These are phyloP conservation scores for Lycodopsis pacificus DNA, from an alignment of 2,797 vertebrate species.

Conservation along the genomic window DNA sequence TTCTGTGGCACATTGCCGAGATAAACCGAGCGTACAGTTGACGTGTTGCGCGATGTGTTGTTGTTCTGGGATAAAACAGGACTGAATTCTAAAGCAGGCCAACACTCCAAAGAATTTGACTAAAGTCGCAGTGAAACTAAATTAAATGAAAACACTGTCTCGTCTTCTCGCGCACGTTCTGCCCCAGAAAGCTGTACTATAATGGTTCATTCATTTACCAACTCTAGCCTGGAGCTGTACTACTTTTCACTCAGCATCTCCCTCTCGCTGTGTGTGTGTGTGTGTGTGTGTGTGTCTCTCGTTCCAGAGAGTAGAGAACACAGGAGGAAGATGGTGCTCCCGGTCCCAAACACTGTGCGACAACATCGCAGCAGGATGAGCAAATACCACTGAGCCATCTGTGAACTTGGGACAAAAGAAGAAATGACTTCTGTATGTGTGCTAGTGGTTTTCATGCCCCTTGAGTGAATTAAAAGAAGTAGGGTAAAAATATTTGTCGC, in stretches of 20 bases:
- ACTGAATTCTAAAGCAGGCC: neutral
- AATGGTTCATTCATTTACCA: conserved; percentile 67
- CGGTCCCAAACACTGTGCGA: conserved; percentile 48
- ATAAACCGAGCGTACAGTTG: neutral
- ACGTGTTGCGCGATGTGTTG: neutral
- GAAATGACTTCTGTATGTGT: neutral
- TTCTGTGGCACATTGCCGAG: neutral
- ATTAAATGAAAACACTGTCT: conserved; percentile 21
- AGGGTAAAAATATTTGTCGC: too few species aligned
- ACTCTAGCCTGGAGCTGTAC: conserved; percentile 57
- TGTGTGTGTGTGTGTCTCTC: neutral
- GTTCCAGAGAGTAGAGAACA: conserved; percentile 23
- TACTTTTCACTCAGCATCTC: conserved; percentile 53
- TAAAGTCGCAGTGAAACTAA: conserved; percentile 13
- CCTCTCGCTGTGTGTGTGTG: conserved; percentile 14
- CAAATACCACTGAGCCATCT: conserved; percentile 66
- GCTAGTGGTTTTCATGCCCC: neutral
- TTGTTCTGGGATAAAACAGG: neutral
- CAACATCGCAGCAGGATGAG: conserved; percentile 64
- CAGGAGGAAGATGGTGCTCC: conserved; percentile 52
- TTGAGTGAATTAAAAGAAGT: neutral
- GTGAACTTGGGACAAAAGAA: conserved; percentile 55
- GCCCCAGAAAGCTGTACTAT: conserved; percentile 62
- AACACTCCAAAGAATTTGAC: neutral
- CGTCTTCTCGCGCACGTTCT: conserved; percentile 31